phyloP scores from a whole-genome alignment of 2,888 invertebrate genomes.

The Microctonus brassicae region DNA sequence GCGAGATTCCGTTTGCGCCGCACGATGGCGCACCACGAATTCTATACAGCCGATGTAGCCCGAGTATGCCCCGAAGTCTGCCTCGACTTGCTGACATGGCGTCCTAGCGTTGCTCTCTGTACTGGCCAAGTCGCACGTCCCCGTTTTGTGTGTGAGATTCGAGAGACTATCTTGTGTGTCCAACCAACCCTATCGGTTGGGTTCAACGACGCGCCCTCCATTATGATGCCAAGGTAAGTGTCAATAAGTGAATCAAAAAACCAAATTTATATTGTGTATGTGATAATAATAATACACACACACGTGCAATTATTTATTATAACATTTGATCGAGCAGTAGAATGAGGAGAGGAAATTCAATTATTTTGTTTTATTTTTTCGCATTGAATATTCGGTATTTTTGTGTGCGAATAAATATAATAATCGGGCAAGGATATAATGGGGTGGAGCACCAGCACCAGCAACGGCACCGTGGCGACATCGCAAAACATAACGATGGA shows the following conservation, averaged over 20 bases:
- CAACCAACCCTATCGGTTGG: slow-evolving; percentile 33
- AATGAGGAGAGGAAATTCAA: too few relatives aligned
- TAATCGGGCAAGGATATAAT: slow-evolving; percentile 24
- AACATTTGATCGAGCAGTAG: too few relatives aligned
- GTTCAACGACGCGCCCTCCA: slow-evolving; percentile 49
- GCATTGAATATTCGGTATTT: background rate
- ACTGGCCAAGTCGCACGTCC: slow-evolving; percentile 41
- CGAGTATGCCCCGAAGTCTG: slow-evolving; percentile 29
- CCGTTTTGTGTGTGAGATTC: slow-evolving; percentile 21
- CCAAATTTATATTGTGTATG: background rate
- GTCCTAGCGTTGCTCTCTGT: slow-evolving; percentile 59
- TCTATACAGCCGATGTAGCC: slow-evolving; percentile 21
- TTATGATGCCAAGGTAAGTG: slow-evolving; percentile 64
- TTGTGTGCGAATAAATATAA: background rate
- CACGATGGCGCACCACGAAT: slow-evolving; percentile 61
- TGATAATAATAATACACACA: too few relatives aligned
- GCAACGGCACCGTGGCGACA: slow-evolving; percentile 14
- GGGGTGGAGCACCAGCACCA: slow-evolving; percentile 32
- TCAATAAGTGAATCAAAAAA: slow-evolving; percentile 21
- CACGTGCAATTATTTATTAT: slow-evolving; percentile 11
- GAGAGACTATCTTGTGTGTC: slow-evolving; percentile 8
- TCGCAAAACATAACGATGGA: slow-evolving; percentile 1
- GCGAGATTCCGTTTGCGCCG: slow-evolving; percentile 63
- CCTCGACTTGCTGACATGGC: slow-evolving; percentile 67
- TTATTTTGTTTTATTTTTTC: too few relatives aligned